Percentiles rank a stretch among this genome's conserved stretches.
These are phyloP conservation scores for Samia ricini DNA, from an alignment of 1,140 invertebrate genomes.

Conservation along the genomic window DNA sequence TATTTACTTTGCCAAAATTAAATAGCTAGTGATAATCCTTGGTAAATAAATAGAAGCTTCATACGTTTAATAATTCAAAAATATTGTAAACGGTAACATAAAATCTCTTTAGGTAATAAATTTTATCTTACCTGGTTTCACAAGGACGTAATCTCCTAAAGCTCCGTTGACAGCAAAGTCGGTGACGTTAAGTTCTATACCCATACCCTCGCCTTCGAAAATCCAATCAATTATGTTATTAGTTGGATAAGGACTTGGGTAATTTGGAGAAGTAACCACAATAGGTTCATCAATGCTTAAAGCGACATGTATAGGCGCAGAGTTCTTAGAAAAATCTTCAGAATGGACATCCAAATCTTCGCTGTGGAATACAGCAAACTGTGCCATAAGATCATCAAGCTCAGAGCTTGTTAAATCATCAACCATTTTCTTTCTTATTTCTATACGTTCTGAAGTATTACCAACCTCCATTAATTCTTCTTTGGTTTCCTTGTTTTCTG, in stretches of 20 bases:
- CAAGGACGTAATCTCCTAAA: conserved; percentile 47
- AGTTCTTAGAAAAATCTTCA: conserved; percentile 18
- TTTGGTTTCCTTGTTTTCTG: background rate
- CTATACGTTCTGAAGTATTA: background rate
- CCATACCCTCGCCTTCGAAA: conserved; percentile 50
- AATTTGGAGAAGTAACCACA: conserved; percentile 48
- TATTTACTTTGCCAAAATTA: too few species aligned
- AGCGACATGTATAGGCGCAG: conserved; percentile 28
- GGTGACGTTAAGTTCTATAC: conserved; percentile 63
- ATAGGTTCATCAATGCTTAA: conserved; percentile 34
- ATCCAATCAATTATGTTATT: conserved; percentile 53
- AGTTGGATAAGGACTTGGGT: conserved; percentile 46
- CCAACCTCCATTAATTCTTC: background rate
- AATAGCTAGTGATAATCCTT: too few species aligned
- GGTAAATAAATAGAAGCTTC: too few species aligned
- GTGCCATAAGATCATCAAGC: conserved; percentile 28
- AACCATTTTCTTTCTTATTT: conserved; percentile 15
- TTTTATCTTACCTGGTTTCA: conserved; percentile 58
- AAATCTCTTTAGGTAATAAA: too few species aligned
- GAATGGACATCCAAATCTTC: conserved; percentile 32
- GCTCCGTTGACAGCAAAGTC: conserved; percentile 49
- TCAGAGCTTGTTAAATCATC: conserved; percentile 31
- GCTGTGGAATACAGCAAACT: conserved; percentile 23
- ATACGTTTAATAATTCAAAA: too few species aligned
- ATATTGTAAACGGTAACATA: too few species aligned